Base-by-base conservation (phyloP, 2,888 invertebrate species). In the Brachyptera putata region DNA sequence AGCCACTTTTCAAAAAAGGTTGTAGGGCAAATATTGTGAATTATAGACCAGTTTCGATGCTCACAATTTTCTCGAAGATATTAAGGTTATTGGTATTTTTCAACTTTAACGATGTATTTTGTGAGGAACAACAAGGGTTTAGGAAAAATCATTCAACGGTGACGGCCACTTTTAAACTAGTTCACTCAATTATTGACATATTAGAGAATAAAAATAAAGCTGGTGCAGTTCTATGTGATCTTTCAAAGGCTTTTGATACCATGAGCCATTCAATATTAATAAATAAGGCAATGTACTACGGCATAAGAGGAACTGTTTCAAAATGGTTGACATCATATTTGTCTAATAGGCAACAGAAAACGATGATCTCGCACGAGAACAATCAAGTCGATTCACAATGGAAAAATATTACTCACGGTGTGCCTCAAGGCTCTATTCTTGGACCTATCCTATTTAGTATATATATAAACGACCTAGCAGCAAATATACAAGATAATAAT, bases 221-320 rank as follows among this genome's bases (percentile, higher is more conserved):
- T n/a, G 34, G 26, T 5, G 30, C 50, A 30, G 30, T 50, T 7
- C 26, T 50, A 50, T 50, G 26, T 30, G 50, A 50, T 16, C 16
- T 50, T 30, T 50, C 50, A n/a, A 50, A 50, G 30, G 50, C 50
- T 3, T 50, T 50, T 50, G 50, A 50, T 34, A 50, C 50, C n/a
- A 30, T 50, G 16, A 26, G 50, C 26, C 50, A 50, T 34, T 13
- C n/a, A 3, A n/a, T 30, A 30, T 21, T 50, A 14, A 14, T 50
- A n/a, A 7, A n/a, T 2, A 50, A 50, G 34, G 21, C 50, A n/a
- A 34, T 50, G 14, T 14, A 50, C 16, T 14, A 18, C n/a, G 26
- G 50, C 14, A 14, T 50, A n/a, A n/a, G 21, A 30, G 50, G 34
- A 21, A 7, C 14, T n/a, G 16, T 30, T 5, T 16, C 34, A 3